Percentiles rank a stretch among this genome's conserved stretches.
These are phyloP conservation scores for Chaunax sp. DNA, from an alignment of 2,797 vertebrate genomes.

Conservation along the genomic window DNA sequence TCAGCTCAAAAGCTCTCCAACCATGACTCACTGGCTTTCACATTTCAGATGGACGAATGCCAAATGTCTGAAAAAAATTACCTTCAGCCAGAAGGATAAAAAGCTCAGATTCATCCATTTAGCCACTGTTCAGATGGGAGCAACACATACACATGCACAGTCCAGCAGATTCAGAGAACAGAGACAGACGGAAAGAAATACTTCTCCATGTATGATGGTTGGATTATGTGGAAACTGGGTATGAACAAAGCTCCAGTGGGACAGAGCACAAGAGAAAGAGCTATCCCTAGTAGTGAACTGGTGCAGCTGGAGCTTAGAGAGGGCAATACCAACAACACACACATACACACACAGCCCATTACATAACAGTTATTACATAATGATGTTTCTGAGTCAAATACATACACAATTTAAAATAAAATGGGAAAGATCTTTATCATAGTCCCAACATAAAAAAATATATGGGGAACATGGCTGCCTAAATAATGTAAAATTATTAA, in stretches of 20 bases:
- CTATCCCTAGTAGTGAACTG: conserved; percentile 57
- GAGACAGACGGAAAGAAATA: conserved; percentile 45
- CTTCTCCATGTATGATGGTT: conserved; percentile 64
- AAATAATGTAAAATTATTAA: background rate
- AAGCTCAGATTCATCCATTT: conserved; percentile 75
- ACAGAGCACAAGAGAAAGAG: conserved; percentile 65
- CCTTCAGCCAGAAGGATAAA: conserved; percentile 72
- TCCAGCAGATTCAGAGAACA: conserved; percentile 43
- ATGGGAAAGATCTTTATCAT: background rate
- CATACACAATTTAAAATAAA: conserved; percentile 19
- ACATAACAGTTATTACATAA: conserved; percentile 69
- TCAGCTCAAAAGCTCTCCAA: conserved; percentile 8
- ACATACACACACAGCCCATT: conserved; percentile 4
- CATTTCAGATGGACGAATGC: conserved; percentile 54
- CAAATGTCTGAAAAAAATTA: conserved; percentile 49
- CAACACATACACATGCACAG: conserved; percentile 32
- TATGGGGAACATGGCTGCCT: background rate
- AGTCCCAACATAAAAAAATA: background rate
- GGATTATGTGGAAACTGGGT: conserved; percentile 72
- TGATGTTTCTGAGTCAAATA: conserved; percentile 26
- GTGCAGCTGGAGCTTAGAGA: conserved; percentile 70
- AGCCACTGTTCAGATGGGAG: conserved; percentile 58
- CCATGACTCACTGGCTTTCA: conserved; percentile 28
- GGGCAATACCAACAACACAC: conserved; percentile 39
- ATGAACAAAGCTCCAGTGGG: conserved; percentile 76